Percentiles rank a stretch among this genome's conserved stretches.
phyloP scores from a whole-genome alignment of 1,140 invertebrate species.

The Uloborus diversus region DNA sequence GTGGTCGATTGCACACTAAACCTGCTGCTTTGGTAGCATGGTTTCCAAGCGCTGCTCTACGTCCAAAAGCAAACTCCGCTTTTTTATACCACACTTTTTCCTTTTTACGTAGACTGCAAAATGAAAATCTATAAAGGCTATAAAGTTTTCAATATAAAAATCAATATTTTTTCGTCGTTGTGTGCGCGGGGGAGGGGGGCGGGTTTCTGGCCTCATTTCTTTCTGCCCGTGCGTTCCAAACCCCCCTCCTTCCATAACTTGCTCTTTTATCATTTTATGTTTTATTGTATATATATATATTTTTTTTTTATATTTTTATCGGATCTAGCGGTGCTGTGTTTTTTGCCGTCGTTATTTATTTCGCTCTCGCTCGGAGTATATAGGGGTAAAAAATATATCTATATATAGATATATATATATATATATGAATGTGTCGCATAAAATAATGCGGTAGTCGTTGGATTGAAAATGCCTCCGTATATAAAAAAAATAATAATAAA shows the following conservation, averaged over 20 bases:
- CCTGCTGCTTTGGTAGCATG: conserved; percentile 30
- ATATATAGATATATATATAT: conserved; percentile 15
- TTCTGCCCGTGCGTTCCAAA: neutral
- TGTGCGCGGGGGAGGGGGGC: neutral
- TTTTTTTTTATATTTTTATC: conserved; percentile 25
- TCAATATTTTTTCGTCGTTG: conserved; percentile 45
- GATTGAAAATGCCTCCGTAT: neutral
- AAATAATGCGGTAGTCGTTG: neutral
- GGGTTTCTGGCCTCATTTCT: conserved; percentile 45
- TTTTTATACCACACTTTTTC: conserved; percentile 29
- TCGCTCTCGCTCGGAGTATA: conserved; percentile 16
- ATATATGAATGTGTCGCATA: conserved; percentile 6
- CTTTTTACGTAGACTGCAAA: conserved; percentile 52
- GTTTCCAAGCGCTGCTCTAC: conserved; percentile 2
- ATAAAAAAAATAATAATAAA: conserved; percentile 3
- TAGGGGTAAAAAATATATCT: conserved; percentile 9
- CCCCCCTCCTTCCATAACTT: conserved; percentile 10
- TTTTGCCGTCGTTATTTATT: conserved; percentile 22
- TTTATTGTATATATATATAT: conserved; percentile 52
- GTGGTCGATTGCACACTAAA: conserved; percentile 54
- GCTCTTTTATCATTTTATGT: conserved; percentile 47
- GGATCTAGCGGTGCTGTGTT: neutral
- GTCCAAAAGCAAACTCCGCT: conserved; percentile 17
- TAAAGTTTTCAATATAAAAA: conserved; percentile 58
- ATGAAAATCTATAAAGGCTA: conserved; percentile 58